phyloP scores from a whole-genome alignment of 2,888 invertebrate species.

The Rhingia campestris region DNA sequence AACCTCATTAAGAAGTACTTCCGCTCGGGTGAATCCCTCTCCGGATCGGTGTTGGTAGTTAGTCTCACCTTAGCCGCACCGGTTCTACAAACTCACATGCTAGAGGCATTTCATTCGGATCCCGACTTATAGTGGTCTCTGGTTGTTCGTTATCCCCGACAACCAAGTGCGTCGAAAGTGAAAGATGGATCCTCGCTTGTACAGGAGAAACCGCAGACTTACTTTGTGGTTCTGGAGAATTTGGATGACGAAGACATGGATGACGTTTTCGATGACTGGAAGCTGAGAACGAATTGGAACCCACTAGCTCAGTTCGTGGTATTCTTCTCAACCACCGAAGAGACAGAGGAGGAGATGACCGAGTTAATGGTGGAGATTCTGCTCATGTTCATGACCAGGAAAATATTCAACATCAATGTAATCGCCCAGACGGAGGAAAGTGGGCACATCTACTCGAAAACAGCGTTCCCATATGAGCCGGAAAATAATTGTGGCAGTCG shows the following conservation, averaged over 20 bases:
- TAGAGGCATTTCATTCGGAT: conserved; percentile 75
- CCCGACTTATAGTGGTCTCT: conserved; percentile 76
- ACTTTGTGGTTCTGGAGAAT: conserved; percentile 79
- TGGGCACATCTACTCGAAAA: conserved; percentile 77
- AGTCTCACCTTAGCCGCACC: conserved; percentile 73
- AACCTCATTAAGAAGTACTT: conserved; percentile 79
- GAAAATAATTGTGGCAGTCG: conserved; percentile 80
- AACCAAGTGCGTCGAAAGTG: neutral
- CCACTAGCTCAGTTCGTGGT: conserved; percentile 81
- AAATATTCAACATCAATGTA: conserved; percentile 81
- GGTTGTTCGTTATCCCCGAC: conserved; percentile 72
- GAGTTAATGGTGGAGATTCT: conserved; percentile 79
- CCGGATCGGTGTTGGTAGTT: conserved; percentile 78
- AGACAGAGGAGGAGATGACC: conserved; percentile 79
- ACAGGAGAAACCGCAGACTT: conserved; percentile 80
- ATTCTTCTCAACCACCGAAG: conserved; percentile 77
- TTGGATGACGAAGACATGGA: conserved; percentile 79
- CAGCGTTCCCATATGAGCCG: conserved; percentile 81
- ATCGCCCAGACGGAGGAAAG: conserved; percentile 79
- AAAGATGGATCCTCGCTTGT: conserved; percentile 54
- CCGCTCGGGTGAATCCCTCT: conserved; percentile 77
- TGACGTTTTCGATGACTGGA: conserved; percentile 79
- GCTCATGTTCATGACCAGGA: conserved; percentile 78
- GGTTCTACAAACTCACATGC: conserved; percentile 76
- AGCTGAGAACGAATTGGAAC: conserved; percentile 80